Evolutionary conservation across 2,888 invertebrate species (phyloP).

Genomic region (Dugesia japonica): DNA sequence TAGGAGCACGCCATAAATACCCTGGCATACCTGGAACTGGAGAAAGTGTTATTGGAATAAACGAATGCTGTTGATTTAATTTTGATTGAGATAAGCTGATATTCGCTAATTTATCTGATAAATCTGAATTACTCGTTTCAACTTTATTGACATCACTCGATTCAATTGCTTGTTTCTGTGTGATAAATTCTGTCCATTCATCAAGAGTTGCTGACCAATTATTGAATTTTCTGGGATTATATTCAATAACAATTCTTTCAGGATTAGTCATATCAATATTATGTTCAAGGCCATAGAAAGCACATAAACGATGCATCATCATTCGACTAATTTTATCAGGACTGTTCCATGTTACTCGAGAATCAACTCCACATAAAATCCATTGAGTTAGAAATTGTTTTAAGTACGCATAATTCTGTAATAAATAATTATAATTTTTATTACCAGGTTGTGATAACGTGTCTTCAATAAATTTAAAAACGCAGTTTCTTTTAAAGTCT

Average conservation of each 20-base stretch:
- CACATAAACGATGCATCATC: neutral
- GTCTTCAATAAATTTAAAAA: constrained; percentile 5
- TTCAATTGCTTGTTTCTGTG: neutral
- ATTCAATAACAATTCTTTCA: neutral
- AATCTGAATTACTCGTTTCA: neutral
- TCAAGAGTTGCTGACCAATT: neutral
- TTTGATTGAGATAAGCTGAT: too few relatives aligned
- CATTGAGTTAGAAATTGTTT: neutral
- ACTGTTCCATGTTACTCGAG: neutral
- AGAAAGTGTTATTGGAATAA: neutral
- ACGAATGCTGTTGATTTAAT: too few relatives aligned
- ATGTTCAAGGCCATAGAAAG: neutral
- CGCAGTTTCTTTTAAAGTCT: neutral
- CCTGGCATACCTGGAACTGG: constrained; percentile 12
- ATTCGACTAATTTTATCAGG: neutral
- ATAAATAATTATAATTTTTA: neutral
- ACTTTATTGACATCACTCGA: neutral
- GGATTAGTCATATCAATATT: neutral
- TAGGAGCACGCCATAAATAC: neutral
- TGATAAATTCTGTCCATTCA: neutral
- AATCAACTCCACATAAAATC: neutral
- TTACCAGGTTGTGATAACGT: neutral
- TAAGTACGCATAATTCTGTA: neutral
- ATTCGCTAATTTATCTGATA: neutral
- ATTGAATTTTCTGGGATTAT: neutral